Base-by-base conservation (phyloP, 92 coral and sea anemone species). In the Palythoa grandis region DNA sequence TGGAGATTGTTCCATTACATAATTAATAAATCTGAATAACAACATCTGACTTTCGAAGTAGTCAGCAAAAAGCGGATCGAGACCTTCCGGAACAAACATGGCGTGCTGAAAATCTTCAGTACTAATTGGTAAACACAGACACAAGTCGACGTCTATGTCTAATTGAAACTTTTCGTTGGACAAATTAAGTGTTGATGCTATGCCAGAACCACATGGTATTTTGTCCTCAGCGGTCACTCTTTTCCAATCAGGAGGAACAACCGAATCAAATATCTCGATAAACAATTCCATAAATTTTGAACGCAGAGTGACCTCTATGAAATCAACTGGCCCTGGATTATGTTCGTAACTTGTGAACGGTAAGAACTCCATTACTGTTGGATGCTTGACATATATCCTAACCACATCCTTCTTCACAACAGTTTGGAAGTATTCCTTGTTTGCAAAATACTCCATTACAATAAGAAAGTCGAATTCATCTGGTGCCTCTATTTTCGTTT, bases 101-200 rank as follows among this genome's bases (percentile, higher is more conserved):
- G 88, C 88, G 17, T 83, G 84, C 25, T 88, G 50, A 75, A 76
- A 88, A 23, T 88, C 91, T 75, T 52, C 29, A 50, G 83, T 84
- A 35, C 76, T 57, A 13, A 83, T 66, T 52, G 88, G 88, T 39
- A 88, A 35, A 75, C 91, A 88, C 19, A 83, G 78, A 63, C 91
- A 88, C 54, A 88, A 76, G 84, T 88, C 91, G 63, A 88, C 40
- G 61, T 88, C 88, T 73, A 88, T 54, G 61, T 83, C 11, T 23
- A 88, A 83, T 15, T 53, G 19, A 29, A 83, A 83, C 61, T 83
- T 88, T 11, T 83, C 88, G 29, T 20, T 75, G 48, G n/a, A 52
- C 88, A 88, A 74, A 88, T 88, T 88, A 83, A 88, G 60, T 83
- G 91, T 88, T 25, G 88, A 74, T 5, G 91, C 91, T 61, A 88